Evolutionary conservation across 1,140 invertebrate genomes (phyloP).

Genomic region (Geopemphigus sp.): DNA sequence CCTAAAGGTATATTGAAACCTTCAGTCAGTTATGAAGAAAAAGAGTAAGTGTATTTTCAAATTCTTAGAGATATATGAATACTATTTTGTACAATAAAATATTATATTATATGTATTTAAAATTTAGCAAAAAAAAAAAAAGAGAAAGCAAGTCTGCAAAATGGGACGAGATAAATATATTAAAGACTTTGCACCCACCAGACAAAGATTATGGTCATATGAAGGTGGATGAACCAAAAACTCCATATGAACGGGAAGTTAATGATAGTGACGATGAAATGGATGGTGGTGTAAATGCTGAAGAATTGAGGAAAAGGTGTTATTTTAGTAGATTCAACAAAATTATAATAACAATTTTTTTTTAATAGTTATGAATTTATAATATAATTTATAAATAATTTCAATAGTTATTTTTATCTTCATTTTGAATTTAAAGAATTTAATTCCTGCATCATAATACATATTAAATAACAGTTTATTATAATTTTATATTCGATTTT

Average conservation of each 20-base stretch:
- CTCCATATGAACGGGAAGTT: conserved; percentile 81
- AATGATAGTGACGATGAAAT: conserved; percentile 69
- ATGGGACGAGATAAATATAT: conserved; percentile 99
- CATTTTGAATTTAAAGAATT: too few relatives aligned
- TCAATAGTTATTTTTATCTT: too few relatives aligned
- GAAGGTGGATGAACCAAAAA: conserved; percentile 99
- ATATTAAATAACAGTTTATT: too few relatives aligned
- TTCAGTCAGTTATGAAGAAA: conserved; percentile 81
- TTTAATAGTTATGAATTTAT: too few relatives aligned
- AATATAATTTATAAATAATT: too few relatives aligned
- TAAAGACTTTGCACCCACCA: conserved; percentile 94
- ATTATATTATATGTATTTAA: neutral
- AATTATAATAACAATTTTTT: too few relatives aligned
- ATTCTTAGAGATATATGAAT: neutral
- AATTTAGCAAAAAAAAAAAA: conserved; percentile 46
- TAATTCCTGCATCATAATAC: too few relatives aligned
- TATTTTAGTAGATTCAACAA: neutral
- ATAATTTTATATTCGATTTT: too few relatives aligned
- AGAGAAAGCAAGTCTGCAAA: conserved; percentile 75
- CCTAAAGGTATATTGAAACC: conserved; percentile 90
- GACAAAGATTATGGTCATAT: conserved; percentile 99
- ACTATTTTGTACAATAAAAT: neutral
- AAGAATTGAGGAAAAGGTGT: conserved; percentile 73
- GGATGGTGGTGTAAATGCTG: conserved; percentile 71
- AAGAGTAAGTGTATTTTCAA: conserved; percentile 59